Evolutionary conservation across 1,140 invertebrate genomes (phyloP), one percentile per base, ranked within the genome.

Genomic region (Steinernema feltiae): DNA sequence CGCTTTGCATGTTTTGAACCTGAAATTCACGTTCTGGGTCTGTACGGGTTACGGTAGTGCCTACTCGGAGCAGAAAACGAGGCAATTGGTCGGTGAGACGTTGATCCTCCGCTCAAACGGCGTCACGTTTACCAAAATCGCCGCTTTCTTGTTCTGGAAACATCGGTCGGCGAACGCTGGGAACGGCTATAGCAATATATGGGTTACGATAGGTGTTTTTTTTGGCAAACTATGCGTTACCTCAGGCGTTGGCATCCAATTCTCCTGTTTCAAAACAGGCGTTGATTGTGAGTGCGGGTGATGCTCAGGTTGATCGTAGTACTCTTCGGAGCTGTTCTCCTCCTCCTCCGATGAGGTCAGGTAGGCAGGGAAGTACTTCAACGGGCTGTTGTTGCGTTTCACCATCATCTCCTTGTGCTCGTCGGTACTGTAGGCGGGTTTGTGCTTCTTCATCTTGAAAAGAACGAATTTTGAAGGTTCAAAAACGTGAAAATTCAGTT

Each of bases 41-140:
- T 27, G 12, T n/a, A 63, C 7, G 12, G 24, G 18, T 41, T 41
- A 41, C 18, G 35, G 35, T 63, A 27, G 24, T n/a, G 53, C 53
- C 53, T 63, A 63, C 53, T 63, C 53, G 3, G 53, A 63, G 24
- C 53, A 63, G 53, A 63, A 63, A 27, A 63, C 24, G 53, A 63
- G 53, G 53, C 53, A 63, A 63, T 63, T 63, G 53, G 53, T 63
- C 2, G 53, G 53, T 3, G 53, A 63, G 2, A 63, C 24, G 24
- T 63, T 63, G 7, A 63, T 63, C 53, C 53, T 63, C 24, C 53
- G 7, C 24, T 63, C 53, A 27, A 63, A 63, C 12, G 53, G 53
- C 15, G 53, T 63, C 3, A 63, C 53, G 24, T 63, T 63, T 17
- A 63, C 53, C 53, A 63, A 63, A 63, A 63, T 63, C 3, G 53